Conservation (phyloP, 2,797 vertebrate species). For the Morus bassanus region DNA sequence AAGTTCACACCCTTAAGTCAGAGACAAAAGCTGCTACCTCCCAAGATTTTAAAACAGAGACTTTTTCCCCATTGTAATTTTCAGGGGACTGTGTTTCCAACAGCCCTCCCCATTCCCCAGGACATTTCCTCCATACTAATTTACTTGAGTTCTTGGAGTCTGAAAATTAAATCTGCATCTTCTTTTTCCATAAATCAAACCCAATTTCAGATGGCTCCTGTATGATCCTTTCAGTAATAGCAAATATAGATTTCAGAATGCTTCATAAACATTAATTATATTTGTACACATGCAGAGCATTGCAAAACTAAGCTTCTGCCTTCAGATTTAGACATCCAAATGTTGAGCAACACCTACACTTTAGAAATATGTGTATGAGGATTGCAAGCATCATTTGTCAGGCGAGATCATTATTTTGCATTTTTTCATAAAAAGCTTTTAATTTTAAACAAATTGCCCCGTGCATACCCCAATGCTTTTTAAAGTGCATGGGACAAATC, state of each 20-base stretch:
- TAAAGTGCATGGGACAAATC: neutral
- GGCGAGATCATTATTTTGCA: neutral
- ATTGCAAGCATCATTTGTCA: rapidly evolving
- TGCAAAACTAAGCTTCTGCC: neutral
- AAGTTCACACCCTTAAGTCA: neutral
- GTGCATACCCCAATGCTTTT: rapidly evolving
- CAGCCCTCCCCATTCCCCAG: neutral
- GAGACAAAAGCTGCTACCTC: neutral
- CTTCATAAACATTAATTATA: neutral
- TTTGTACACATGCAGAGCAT: neutral
- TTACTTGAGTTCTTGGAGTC: neutral
- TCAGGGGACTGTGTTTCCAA: neutral
- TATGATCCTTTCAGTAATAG: neutral
- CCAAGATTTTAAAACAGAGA: neutral
- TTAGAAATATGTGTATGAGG: rapidly evolving
- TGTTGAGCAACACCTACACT: neutral
- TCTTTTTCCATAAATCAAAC: neutral
- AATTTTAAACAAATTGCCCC: neutral
- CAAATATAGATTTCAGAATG: neutral
- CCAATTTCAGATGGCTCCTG: neutral
- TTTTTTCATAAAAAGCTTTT: neutral
- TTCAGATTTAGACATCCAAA: neutral
- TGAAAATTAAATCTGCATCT: neutral
- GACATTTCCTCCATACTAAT: neutral
- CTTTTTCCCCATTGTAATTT: neutral